Evolutionary conservation across 1,140 invertebrate species (phyloP).

Genomic region (Diorhabda elongata): DNA sequence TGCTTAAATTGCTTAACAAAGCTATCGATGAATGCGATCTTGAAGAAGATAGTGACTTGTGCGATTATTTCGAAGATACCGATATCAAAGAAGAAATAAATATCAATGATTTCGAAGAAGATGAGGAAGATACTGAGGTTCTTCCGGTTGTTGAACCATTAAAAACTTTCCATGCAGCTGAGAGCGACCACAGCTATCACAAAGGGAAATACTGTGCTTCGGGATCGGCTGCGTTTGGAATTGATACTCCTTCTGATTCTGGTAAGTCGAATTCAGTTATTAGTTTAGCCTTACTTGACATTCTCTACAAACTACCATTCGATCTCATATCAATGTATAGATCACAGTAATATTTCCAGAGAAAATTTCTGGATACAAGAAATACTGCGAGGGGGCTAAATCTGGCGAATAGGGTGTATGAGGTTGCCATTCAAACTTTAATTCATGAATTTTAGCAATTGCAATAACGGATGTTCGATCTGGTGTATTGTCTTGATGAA

Average conservation of each 20-base stretch:
- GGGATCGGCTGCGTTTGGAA: constrained; percentile 56
- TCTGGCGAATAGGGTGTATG: no score
- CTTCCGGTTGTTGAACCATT: constrained; percentile 27
- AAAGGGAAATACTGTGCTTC: constrained; percentile 52
- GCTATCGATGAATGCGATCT: constrained; percentile 36
- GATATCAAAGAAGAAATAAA: constrained; percentile 40
- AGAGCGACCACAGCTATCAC: constrained; percentile 68
- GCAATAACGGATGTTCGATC: no score
- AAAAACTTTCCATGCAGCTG: constrained; percentile 27
- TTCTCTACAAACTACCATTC: no score
- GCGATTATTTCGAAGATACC: constrained; percentile 33
- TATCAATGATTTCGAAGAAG: constrained; percentile 28
- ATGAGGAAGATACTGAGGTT: constrained; percentile 42
- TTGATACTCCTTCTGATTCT: constrained; percentile 81
- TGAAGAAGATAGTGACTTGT: constrained; percentile 33
- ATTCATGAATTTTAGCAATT: no score
- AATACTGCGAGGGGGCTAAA: no score
- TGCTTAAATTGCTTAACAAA: constrained; percentile 34
- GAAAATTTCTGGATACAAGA: no score
- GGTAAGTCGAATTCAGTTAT: constrained; percentile 57
- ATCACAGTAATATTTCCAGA: no score
- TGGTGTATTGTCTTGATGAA: no score
- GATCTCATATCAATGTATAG: no score
- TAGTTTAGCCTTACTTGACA: no score
- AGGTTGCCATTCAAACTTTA: no score